Conservation (phyloP, 2,797 vertebrate species). For the Hydrolagus colliei region DNA sequence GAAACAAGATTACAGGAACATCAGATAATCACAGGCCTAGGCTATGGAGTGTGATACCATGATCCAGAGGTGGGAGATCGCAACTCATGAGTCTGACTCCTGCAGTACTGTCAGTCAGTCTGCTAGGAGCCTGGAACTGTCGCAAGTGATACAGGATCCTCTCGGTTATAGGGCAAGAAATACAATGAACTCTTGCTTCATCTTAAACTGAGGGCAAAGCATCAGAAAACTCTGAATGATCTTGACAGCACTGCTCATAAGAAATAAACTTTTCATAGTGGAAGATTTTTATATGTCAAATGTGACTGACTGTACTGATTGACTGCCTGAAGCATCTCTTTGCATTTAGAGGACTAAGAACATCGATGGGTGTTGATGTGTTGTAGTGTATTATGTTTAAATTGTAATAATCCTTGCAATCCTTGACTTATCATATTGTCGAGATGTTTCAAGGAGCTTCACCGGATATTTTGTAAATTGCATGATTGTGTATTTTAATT, state of each 20-base stretch:
- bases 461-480: no score
- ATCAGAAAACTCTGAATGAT: background rate
- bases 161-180: background rate
- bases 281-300: background rate
- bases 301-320: background rate
- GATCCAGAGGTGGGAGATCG: no score
- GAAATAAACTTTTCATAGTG: background rate
- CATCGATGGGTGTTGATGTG: background rate
- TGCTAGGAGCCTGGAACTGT: background rate
- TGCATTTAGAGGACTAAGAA: background rate
- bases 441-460: no score
- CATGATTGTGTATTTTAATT: background rate
- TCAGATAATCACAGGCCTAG: no score
- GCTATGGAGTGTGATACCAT: no score
- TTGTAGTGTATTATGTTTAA: background rate
- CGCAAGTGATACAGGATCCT: background rate
- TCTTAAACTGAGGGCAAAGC: background rate
- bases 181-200: background rate
- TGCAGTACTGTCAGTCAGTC: no score
- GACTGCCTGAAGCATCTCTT: no score
- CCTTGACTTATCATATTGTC: no score
- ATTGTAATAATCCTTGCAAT: background rate
- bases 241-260: slow-evolving; percentile 14
- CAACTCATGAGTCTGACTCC: no score
- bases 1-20: no score